Conservation (phyloP, 2,888 invertebrate genomes). For the Amphipyra berbera region DNA sequence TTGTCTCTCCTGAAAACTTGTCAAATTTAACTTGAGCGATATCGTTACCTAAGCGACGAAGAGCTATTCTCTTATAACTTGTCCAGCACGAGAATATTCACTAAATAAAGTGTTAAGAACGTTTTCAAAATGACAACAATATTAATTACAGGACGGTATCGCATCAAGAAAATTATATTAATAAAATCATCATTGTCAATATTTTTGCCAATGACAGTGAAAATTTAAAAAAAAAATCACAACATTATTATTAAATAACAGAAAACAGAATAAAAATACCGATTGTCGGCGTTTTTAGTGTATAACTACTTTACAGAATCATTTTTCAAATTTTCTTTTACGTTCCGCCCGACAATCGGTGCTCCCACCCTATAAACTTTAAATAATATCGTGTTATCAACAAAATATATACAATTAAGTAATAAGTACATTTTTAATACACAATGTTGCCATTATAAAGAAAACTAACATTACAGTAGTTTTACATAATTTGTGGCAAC, state of each 20-base stretch:
- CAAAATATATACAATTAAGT: conserved; percentile 42
- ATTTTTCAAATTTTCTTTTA: conserved; percentile 14
- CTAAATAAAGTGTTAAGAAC: too few species aligned
- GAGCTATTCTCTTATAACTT: too few species aligned
- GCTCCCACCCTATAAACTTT: conserved; percentile 30
- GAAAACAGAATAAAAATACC: conserved; percentile 21
- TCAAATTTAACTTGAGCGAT: too few species aligned
- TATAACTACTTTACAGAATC: conserved; percentile 45
- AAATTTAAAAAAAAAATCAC: conserved; percentile 42
- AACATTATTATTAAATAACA: conserved; percentile 42
- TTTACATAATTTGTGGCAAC: conserved; percentile 36
- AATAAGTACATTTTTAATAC: conserved; percentile 62
- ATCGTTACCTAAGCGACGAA: too few species aligned
- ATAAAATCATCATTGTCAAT: conserved; percentile 19
- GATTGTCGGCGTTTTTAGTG: conserved; percentile 7
- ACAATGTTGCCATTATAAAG: conserved; percentile 32
- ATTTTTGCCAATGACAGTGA: conserved; percentile 30
- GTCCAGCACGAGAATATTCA: too few species aligned
- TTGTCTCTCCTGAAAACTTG: too few species aligned
- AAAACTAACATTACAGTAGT: conserved; percentile 42
- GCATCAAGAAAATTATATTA: not conserved
- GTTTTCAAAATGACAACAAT: conserved; percentile 10
- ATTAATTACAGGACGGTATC: conserved; percentile 32
- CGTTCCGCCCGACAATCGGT: conserved; percentile 17
- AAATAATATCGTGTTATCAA: conserved; percentile 38